A percentile compares a stretch with the other conserved stretches of the same genome.
Evolutionary conservation across 2,113 vertebrate genomes (phyloP).

Genomic region (Rhagologus leucostigma): DNA sequence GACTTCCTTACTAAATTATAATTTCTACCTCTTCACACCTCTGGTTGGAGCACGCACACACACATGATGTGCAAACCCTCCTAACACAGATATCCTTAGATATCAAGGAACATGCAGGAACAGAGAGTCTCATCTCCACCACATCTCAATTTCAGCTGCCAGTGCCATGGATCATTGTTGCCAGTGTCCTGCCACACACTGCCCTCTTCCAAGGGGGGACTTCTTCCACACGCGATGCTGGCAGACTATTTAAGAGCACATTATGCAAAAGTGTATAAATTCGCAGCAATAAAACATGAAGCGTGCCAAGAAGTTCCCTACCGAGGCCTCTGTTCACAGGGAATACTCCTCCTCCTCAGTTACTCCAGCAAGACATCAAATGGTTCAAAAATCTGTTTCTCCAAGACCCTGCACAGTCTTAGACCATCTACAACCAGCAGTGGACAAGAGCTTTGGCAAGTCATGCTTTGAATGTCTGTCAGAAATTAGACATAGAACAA

Average conservation of each 20-base stretch:
- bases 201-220: neutral
- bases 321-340: neutral
- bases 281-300: neutral
- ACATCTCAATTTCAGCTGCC: neutral
- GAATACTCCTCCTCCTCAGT: neutral
- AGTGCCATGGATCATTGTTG: neutral
- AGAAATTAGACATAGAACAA: neutral
- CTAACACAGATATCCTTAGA: neutral
- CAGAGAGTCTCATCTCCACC: neutral
- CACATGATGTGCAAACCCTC: neutral
- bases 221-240: neutral
- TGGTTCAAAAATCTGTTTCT: neutral
- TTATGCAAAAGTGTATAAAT: neutral
- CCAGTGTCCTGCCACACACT: neutral
- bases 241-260: neutral
- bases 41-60: neutral
- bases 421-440: neutral
- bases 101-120: neutral
- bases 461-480: neutral
- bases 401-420: neutral
- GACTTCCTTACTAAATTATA: neutral
- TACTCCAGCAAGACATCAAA: neutral
- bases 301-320: neutral
- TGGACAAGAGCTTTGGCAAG: neutral
- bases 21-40: neutral